Base-by-base conservation (phyloP, 1,140 invertebrate species). In the Cylas formicarius region DNA sequence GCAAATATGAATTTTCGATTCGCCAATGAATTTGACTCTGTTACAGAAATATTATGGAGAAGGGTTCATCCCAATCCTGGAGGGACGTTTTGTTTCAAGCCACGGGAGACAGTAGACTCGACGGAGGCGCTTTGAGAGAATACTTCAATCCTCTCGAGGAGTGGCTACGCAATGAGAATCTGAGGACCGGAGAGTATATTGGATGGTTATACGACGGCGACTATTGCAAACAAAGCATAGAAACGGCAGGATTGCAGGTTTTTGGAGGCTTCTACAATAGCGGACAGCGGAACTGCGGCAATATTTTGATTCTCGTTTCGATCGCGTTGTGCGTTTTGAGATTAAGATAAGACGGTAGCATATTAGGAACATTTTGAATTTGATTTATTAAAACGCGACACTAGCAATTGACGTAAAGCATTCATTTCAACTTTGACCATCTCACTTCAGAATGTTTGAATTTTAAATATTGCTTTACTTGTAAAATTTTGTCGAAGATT, bases 71-170 rank as follows among this genome's bases (percentile, higher is more conserved):
- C 1, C 69, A 77, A 46, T 83, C 86, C 0, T 97, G 93, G 93
- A 78, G 80, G 39, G 81, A 91, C 47, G 78, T 83, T 0, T 70
- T 97, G 27, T 74, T 81, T 49, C 80, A 84, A 49, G 75, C 88
- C 0, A 87, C 84, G 1, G 87, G 87, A 8, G 84, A 88, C 57
- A 71, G 72, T 8, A 73, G 81, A 31, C 69, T 97, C 31, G 84
- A 85, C 60, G 85, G 90, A 10, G 74, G 74, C 21, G 87, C 92
- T 0, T 64, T 98, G n/a, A 66, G 89, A 29, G 86, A 95, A 58
- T 98, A 93, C 67, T 98, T 97, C 74, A 71, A 80, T 11, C 94
- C 93, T 0, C 71, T 98, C 4, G 81, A 87, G 56, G 81, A 90
- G 16, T 97, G 90, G 90, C 70, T 97, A 34, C 73, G 82, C 24